These are phyloP conservation scores for Ooceraea biroi DNA, from an alignment of 1,140 invertebrate species.

Conservation along the genomic window DNA sequence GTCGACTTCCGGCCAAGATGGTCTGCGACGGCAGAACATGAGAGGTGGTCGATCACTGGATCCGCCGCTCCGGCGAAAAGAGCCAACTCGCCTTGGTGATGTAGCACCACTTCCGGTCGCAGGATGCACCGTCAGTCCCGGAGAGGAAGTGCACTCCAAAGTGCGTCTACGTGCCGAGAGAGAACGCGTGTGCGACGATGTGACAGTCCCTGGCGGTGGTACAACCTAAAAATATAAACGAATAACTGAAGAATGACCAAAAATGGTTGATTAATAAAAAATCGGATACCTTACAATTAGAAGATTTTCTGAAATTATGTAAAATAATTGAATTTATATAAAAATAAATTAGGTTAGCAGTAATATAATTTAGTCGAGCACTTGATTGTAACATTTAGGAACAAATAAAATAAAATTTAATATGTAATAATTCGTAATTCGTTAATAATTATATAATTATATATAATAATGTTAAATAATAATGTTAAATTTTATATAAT, in stretches of 20 bases:
- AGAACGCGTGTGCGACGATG: conserved; percentile 80
- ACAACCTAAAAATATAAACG: conserved; percentile 82
- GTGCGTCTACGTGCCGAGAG: conserved; percentile 80
- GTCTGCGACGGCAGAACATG: conserved; percentile 90
- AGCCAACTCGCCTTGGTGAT: conserved; percentile 75
- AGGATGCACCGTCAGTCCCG: conserved; percentile 85
- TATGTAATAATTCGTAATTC: too few species aligned
- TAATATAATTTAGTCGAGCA: too few species aligned
- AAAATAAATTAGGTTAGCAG: too few species aligned
- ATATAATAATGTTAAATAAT: too few species aligned
- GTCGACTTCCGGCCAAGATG: conserved; percentile 94
- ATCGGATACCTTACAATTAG: neutral
- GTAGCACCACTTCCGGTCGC: conserved; percentile 75
- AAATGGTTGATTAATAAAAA: neutral
- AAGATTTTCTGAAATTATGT: too few species aligned
- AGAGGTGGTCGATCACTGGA: conserved; percentile 88
- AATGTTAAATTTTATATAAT: too few species aligned
- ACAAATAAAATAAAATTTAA: too few species aligned
- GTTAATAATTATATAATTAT: too few species aligned
- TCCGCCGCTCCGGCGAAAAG: conserved; percentile 83
- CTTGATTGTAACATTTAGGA: too few species aligned
- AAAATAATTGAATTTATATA: too few species aligned
- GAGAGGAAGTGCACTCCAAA: conserved; percentile 78
- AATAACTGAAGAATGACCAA: neutral
- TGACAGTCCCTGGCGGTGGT: conserved; percentile 88